Percentiles rank a stretch among this genome's conserved stretches.
These are phyloP conservation scores for Labeo catla DNA, from an alignment of 2,113 vertebrate genomes.

Conservation along the genomic window DNA sequence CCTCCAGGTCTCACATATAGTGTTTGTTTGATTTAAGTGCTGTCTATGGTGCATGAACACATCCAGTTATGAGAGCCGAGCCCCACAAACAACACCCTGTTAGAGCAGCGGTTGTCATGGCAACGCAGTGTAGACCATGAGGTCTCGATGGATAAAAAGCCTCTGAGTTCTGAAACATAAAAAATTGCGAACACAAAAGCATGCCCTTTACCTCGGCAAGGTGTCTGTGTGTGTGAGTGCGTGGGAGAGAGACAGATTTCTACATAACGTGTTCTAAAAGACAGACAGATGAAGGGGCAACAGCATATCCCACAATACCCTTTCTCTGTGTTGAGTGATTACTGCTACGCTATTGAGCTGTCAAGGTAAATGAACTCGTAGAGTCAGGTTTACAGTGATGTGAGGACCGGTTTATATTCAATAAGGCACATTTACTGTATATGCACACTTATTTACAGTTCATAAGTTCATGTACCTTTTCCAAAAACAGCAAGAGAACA, in stretches of 20 bases:
- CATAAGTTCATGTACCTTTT: not conserved
- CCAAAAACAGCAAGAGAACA: not conserved
- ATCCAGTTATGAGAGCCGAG: conserved; percentile 31
- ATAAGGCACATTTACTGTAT: not conserved
- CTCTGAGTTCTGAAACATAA: conserved; percentile 51
- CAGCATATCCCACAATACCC: conserved; percentile 4
- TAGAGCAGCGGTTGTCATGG: conserved; percentile 57
- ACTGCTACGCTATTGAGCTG: not conserved
- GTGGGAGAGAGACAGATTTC: conserved; percentile 20
- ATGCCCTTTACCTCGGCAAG: conserved; percentile 30
- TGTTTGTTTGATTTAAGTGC: conserved; percentile 38
- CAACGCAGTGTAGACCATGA: conserved; percentile 52
- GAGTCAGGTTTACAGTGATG: not conserved
- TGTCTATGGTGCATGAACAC: conserved; percentile 36
- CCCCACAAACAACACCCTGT: conserved; percentile 48
- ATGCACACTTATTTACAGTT: not conserved
- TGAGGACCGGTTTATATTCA: not conserved
- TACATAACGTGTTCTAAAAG: not conserved
- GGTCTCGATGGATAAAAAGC: conserved; percentile 53
- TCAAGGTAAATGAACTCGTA: not conserved
- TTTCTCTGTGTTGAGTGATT: not conserved
- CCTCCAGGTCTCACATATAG: conserved; percentile 25
- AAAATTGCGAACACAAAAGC: conserved; percentile 52
- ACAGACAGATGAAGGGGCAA: conserved; percentile 4
- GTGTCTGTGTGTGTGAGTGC: conserved; percentile 19